phyloP scores from a whole-genome alignment of 2,113 vertebrate genomes.

The Pogona vitticeps region DNA sequence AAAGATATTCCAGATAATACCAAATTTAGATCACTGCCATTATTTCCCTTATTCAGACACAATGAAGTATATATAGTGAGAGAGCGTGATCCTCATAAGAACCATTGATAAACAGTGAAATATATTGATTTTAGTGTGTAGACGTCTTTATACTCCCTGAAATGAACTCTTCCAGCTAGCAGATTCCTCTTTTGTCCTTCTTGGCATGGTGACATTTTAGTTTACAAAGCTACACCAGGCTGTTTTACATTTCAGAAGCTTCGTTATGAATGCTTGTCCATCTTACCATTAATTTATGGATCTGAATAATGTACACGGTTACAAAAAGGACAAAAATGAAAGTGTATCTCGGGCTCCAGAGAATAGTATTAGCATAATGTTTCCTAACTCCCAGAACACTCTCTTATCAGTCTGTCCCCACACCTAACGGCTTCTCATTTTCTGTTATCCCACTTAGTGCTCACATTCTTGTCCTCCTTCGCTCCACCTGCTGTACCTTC shows the following conservation, averaged over 20 bases:
- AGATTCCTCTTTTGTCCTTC: background rate
- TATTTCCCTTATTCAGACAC: background rate
- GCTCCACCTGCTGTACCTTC: background rate
- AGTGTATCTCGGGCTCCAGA: background rate
- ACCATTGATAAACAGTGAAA: background rate
- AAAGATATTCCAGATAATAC: accelerated
- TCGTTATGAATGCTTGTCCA: constrained; percentile 18
- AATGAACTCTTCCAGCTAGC: background rate
- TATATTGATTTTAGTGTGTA: background rate
- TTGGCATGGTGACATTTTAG: background rate
- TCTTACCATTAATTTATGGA: background rate
- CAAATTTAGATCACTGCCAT: background rate
- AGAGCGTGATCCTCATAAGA: background rate
- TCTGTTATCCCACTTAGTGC: constrained; percentile 8
- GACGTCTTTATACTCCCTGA: background rate
- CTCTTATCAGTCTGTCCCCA: constrained; percentile 23
- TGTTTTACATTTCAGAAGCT: background rate
- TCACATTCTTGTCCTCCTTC: constrained; percentile 33
- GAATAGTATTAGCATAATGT: constrained; percentile 14
- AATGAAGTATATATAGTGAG: background rate
- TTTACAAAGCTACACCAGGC: background rate
- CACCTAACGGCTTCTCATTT: background rate
- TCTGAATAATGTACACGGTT: constrained; percentile 21
- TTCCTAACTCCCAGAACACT: constrained; percentile 4
- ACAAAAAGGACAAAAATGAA: constrained; percentile 10